Conservation (phyloP, 2,888 invertebrate species). For the Eilema griseolum region DNA sequence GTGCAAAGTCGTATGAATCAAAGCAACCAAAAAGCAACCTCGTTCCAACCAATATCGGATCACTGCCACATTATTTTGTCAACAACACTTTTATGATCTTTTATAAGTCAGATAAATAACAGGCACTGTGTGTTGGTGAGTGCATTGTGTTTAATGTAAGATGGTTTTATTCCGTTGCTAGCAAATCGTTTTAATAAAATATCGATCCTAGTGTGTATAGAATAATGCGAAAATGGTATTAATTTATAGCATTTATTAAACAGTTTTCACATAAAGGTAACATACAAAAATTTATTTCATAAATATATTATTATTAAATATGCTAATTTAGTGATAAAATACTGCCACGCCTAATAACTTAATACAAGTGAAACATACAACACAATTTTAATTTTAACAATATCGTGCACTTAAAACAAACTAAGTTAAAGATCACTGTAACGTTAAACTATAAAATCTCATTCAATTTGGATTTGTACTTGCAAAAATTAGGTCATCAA, state of each 20-base stretch:
- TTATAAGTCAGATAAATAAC: conserved; percentile 59
- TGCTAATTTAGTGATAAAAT: conserved; percentile 79
- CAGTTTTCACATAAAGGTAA: conserved; percentile 84
- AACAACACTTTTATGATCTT: background rate
- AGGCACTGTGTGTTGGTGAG: conserved; percentile 59
- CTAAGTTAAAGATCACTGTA: conserved; percentile 84
- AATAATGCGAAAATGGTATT: conserved; percentile 83
- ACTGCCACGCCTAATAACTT: conserved; percentile 84
- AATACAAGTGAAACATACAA: conserved; percentile 85
- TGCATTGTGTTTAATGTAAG: conserved; percentile 64
- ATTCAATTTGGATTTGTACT: conserved; percentile 87
- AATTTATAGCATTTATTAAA: conserved; percentile 85
- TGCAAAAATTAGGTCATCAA: conserved; percentile 81
- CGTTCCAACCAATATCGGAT: conserved; percentile 58
- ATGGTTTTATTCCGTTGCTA: conserved; percentile 35
- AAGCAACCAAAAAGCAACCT: conserved; percentile 69
- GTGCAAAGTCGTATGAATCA: conserved; percentile 72
- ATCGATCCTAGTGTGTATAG: conserved; percentile 22
- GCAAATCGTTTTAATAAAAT: conserved; percentile 21
- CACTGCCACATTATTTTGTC: background rate
- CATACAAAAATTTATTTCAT: conserved; percentile 81
- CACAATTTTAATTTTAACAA: conserved; percentile 84
- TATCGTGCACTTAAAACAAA: conserved; percentile 85
- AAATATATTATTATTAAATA: conserved; percentile 82
- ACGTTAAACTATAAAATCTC: conserved; percentile 85